Base-by-base conservation (phyloP, 2,113 vertebrate genomes). In the Campylomormyrus numenius region DNA sequence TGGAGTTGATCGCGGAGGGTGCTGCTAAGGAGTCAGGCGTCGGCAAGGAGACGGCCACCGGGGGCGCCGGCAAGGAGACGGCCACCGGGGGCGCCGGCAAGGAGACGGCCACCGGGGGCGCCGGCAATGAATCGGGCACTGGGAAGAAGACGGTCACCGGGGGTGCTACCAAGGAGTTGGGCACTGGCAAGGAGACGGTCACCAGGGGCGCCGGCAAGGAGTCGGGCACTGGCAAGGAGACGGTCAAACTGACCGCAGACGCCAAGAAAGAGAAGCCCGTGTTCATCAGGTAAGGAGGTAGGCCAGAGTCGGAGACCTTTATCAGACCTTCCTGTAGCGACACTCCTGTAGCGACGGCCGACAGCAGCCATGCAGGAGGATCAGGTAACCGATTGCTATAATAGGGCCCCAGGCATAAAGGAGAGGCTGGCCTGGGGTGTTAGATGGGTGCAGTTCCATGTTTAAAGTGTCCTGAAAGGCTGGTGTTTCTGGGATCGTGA, bases 1-100 rank as follows among this genome's bases (percentile, higher is more conserved):
- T 94, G 92, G 96, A 96, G 52, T 53, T 1, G 35, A 88, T 95
- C 49, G 94, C 94, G 0, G 13, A 93, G 91, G 96, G 96, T 1
- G 89, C 96, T 21, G 56, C 0, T 8, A 27, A 62, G 58, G 58
- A 62, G 58, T 10, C 58, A 3, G 58, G 7, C 3, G 8, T 3
- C 9, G n/a, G 3, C 58, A 66, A 10, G 58, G 24, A 66, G 24
- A 27, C 58, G 3, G 58, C 9, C 8, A n/a, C 24, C 56, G 0
- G 0, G 24, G 56, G 6, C 8, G 24, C 21, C 56, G 1, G 0
- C 52, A 19, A 56, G 17, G 52, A 56, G 52, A 6, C 52, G 1
- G 9, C 3, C 58, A 3, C 8, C 2, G 58, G n/a, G 56, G 56
- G 21, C 24, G 7, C 56, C 21, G 56, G 1, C 24, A 66, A 58